These are phyloP conservation scores for Oncopeltus fasciatus DNA, from an alignment of 1,140 invertebrate genomes.

Conservation along the genomic window DNA sequence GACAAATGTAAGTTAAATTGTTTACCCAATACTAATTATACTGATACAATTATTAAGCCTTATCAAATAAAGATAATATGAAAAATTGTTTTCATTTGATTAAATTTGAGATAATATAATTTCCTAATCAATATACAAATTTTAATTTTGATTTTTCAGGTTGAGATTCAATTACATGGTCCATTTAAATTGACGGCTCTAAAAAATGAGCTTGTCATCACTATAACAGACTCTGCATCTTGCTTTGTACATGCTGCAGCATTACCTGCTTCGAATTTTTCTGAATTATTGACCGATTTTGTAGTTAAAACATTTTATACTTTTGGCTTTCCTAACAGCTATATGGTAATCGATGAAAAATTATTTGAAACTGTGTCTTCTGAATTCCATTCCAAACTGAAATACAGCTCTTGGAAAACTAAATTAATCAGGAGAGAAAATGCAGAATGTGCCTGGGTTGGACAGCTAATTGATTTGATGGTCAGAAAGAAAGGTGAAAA, in stretches of 20 bases:
- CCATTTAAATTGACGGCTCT: slow-evolving; percentile 25
- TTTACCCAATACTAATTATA: too few species aligned
- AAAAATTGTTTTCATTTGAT: too few species aligned
- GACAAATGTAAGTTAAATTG: too few species aligned
- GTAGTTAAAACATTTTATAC: slow-evolving; percentile 27
- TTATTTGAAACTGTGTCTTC: slow-evolving; percentile 5
- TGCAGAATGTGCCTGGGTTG: slow-evolving; percentile 22
- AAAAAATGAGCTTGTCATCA: slow-evolving; percentile 25
- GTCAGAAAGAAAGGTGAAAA: slow-evolving; percentile 19
- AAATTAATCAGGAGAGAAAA: slow-evolving; percentile 16
- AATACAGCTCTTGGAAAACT: slow-evolving; percentile 15
- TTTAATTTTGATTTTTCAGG: slow-evolving; percentile 23
- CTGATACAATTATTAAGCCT: too few species aligned
- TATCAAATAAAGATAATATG: too few species aligned
- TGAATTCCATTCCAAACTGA: slow-evolving; percentile 17
- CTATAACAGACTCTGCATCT: slow-evolving; percentile 28
- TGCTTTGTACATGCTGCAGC: slow-evolving; percentile 26
- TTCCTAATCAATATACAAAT: too few species aligned
- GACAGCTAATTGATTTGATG: slow-evolving; percentile 23
- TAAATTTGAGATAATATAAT: too few species aligned
- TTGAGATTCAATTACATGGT: slow-evolving; percentile 26
- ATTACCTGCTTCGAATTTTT: slow-evolving; percentile 17
- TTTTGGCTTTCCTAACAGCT: slow-evolving; percentile 25
- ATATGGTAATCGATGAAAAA: neutral
- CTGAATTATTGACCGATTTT: slow-evolving; percentile 23